Percentiles rank a stretch among this genome's conserved stretches.
Conservation (phyloP, 1,140 invertebrate genomes). For the Hesperophylax magnus region DNA sequence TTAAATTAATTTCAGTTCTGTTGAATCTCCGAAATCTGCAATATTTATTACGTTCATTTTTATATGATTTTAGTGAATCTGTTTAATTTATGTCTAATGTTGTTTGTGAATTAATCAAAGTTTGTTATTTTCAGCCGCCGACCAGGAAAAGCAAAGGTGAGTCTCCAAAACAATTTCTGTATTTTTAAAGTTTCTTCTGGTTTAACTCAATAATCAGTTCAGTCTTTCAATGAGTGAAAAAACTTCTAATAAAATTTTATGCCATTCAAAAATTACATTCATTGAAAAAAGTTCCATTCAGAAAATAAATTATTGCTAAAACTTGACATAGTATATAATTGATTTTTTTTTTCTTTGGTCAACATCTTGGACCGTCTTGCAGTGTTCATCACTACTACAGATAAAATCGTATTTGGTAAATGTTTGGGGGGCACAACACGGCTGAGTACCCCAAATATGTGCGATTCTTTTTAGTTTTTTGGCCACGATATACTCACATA, state of each 20-base stretch:
- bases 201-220: no score
- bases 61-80: not conserved
- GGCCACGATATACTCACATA: no score
- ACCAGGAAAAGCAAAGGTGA: conserved; percentile 71
- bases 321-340: no score
- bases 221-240: not conserved
- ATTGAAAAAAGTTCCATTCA: not conserved
- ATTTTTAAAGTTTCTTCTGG: not conserved
- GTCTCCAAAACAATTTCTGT: conserved; percentile 50
- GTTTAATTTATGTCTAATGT: not conserved
- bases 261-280: not conserved
- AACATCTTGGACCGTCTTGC: no score
- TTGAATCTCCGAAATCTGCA: not conserved
- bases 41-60: not conserved
- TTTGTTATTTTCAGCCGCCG: conserved; percentile 68
- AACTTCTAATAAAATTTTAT: not conserved
- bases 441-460: not conserved
- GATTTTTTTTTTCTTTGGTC: no score
- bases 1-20: not conserved
- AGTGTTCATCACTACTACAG: no score
- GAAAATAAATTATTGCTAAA: no score
- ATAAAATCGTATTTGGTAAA: no score
- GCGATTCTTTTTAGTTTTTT: no score
- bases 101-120: conserved; percentile 31
- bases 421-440: not conserved